phyloP scores from a whole-genome alignment of 92 coral and sea anemone genomes.

The Epizoanthus fatuus region DNA sequence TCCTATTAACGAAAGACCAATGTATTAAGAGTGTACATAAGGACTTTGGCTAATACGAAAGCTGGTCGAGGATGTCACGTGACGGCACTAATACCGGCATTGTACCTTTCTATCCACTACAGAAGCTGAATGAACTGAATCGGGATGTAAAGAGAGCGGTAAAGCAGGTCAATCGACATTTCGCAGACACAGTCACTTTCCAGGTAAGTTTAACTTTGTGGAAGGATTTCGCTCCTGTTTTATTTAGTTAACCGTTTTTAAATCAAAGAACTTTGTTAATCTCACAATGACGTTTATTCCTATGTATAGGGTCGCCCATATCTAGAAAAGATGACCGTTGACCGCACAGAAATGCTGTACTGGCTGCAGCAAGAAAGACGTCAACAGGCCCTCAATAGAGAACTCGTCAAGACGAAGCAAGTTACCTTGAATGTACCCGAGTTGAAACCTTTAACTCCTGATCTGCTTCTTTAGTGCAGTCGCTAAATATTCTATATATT shows the following conservation, averaged over 20 bases:
- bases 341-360: constrained; percentile 98
- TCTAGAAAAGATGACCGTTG: constrained; percentile 86
- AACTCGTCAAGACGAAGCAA: constrained; percentile 61
- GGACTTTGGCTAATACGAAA: no score
- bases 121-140: constrained; percentile 84
- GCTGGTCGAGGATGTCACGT: not conserved
- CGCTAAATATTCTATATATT: no score
- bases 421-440: constrained; percentile 64
- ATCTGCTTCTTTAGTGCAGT: constrained; percentile 58
- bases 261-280: not conserved
- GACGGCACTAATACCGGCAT: not conserved
- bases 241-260: no score
- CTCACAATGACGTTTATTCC: not conserved
- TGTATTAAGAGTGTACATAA: no score
- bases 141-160: constrained; percentile 80
- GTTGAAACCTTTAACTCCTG: constrained; percentile 69
- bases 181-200: constrained; percentile 90
- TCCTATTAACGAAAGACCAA: no score
- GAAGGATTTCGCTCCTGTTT: no score
- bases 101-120: not conserved
- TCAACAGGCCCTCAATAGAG: constrained; percentile 81
- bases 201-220: constrained; percentile 68
- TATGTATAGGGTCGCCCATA: constrained; percentile 90
- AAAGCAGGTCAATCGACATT: constrained; percentile 71
- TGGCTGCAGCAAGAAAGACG: constrained; percentile 98